phyloP scores from a whole-genome alignment of 2,888 invertebrate species.

The Ryuthela nishihirai region DNA sequence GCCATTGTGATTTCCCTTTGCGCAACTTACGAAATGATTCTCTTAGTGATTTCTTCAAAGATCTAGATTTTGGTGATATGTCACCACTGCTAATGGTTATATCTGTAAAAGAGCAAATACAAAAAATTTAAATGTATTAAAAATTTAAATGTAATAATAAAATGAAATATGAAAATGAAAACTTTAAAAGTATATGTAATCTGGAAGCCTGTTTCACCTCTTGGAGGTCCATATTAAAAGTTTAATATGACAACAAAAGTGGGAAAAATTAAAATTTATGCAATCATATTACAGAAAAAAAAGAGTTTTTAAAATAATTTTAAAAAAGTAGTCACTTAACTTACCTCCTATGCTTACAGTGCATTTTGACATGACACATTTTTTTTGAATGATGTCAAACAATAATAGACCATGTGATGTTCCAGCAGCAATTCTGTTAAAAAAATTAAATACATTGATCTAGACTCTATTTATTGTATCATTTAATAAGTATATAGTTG shows the following conservation, averaged over 20 bases:
- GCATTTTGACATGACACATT: conserved; percentile 77
- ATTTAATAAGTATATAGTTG: too few relatives aligned
- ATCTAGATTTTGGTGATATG: conserved; percentile 66
- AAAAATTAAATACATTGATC: background rate
- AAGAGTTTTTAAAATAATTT: background rate
- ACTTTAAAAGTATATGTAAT: too few relatives aligned
- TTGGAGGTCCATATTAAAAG: background rate
- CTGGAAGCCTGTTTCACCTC: too few relatives aligned
- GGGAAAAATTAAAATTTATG: background rate
- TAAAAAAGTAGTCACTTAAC: conserved; percentile 33
- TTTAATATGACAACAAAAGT: background rate
- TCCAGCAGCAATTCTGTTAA: conserved; percentile 67
- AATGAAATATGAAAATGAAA: too few relatives aligned
- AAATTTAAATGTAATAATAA: too few relatives aligned
- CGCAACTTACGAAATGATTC: conserved; percentile 92
- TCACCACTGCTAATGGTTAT: conserved; percentile 77
- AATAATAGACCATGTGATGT: conserved; percentile 93
- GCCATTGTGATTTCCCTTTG: conserved; percentile 70
- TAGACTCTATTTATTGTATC: too few relatives aligned
- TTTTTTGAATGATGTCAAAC: conserved; percentile 73
- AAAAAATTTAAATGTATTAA: too few relatives aligned
- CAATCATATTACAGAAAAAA: background rate
- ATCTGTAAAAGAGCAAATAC: conserved; percentile 58
- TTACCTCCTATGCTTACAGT: conserved; percentile 86
- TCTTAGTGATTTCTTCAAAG: conserved; percentile 93